A percentile compares a stretch with the other conserved stretches of the same genome.
Evolutionary conservation across 2,113 vertebrate species (phyloP).

Genomic region (Seriola rivoliana): DNA sequence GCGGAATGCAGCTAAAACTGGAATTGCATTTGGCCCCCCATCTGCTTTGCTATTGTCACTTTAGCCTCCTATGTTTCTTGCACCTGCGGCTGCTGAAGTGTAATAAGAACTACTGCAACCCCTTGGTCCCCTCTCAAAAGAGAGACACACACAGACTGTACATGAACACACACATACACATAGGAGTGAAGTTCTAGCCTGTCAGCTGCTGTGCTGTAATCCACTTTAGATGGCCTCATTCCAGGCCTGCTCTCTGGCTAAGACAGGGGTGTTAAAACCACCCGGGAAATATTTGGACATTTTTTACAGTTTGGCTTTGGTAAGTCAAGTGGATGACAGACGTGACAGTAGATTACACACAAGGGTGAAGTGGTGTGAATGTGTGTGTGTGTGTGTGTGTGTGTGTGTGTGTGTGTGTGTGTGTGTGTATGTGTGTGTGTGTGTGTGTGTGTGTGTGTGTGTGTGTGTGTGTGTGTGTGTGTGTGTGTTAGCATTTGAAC

Average conservation of each 20-base stretch:
- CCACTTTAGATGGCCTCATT: constrained; percentile 55
- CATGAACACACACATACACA: neutral
- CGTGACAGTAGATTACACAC: constrained; percentile 20
- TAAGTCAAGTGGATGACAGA: constrained; percentile 14
- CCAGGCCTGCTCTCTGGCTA: constrained; percentile 23
- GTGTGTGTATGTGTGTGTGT: no score
- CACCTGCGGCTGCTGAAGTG: constrained; percentile 34
- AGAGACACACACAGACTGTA: neutral
- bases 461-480: neutral
- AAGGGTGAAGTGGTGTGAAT: neutral
- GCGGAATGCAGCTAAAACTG: constrained; percentile 26
- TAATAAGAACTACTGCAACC: constrained; percentile 26
- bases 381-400: constrained; percentile 8
- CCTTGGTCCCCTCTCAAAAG: neutral
- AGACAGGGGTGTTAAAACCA: constrained; percentile 25
- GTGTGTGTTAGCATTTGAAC: neutral
- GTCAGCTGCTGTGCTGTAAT: constrained; percentile 36
- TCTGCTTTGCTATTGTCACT: constrained; percentile 46
- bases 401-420: neutral
- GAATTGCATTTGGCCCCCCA: constrained; percentile 35
- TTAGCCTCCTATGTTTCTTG: constrained; percentile 37
- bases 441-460: no score
- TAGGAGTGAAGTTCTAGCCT: constrained; percentile 10
- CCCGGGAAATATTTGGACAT: constrained; percentile 32
- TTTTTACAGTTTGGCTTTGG: constrained; percentile 14